Base-by-base conservation (phyloP, 2,888 invertebrate species). In the Melanostoma mellinum region DNA sequence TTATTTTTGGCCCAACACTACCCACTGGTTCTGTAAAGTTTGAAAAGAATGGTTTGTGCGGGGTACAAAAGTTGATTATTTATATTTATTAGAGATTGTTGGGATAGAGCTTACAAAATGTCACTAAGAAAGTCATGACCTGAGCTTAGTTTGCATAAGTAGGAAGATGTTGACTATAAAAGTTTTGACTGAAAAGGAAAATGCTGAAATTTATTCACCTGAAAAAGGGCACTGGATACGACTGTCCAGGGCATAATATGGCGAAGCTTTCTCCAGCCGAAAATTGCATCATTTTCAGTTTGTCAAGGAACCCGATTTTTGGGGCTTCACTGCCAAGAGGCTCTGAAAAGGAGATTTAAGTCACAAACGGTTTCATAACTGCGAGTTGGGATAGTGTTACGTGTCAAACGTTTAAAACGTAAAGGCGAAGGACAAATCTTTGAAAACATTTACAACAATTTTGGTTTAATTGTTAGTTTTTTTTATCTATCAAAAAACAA, bases 201-300 rank as follows among this genome's bases (percentile, higher is more conserved):
- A n/a, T 42, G 33, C 4, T 1, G 20, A 20, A 20, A 6, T 42
- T 3, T 38, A 65, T 69, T 87, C 86, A 96, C 95, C 94, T 94
- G 93, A 94, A 94, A 87, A 93, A 90, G 87, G 95, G 95, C 88
- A 95, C 94, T 72, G 95, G 95, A 91, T 93, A 95, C 33, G 94
- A 95, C 91, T 95, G 95, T 32, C 95, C 95, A 67, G 95, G 95
- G 90, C 95, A 96, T 87, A 95, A 53, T 6, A 84, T 84, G 1
- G 78, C 82, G 63, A 84, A 84, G 8, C 82, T 84, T 4, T 68
- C 78, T 9, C 78, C 82, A 6, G 44, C 40, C 1, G 73, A 63
- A 20, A 78, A 84, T 44, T 84, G 82, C 82, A 84, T 84, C 82
- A 84, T 84, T 48, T 84, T 84, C 0, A 84, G 60, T 32, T 84